These are phyloP conservation scores for Beroe forskalii DNA, from an alignment of 37 sponge, comb jelly and placozoan species.

Conservation along the genomic window DNA sequence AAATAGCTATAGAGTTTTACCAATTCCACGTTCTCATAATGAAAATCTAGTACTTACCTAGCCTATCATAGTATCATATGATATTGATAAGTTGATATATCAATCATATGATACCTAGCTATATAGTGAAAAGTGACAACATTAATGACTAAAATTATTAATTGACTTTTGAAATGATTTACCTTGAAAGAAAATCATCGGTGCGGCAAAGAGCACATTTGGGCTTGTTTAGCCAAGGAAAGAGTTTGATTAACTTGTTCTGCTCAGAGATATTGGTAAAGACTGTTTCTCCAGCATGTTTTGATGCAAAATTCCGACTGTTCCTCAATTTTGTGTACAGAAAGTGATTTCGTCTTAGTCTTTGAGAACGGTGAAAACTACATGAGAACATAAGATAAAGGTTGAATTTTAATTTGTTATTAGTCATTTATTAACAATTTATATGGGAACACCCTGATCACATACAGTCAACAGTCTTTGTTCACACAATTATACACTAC, in stretches of 20 bases:
- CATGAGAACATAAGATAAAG: background rate
- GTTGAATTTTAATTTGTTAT: background rate
- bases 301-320: background rate
- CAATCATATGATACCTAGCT: background rate
- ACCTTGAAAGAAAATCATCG: background rate
- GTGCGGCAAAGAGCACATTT: constrained; percentile 11
- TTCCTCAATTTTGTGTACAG: background rate
- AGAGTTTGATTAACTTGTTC: background rate
- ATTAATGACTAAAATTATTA: too few relatives aligned
- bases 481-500: too few relatives aligned
- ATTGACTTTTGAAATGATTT: background rate
- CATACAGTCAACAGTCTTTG: too few relatives aligned
- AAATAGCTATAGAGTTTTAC: too few relatives aligned
- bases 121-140: too few relatives aligned
- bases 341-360: background rate
- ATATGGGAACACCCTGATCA: too few relatives aligned
- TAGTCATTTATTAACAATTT: too few relatives aligned
- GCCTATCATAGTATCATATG: too few relatives aligned
- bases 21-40: too few relatives aligned
- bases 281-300: constrained; percentile 23
- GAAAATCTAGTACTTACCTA: too few relatives aligned
- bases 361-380: background rate
- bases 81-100: background rate
- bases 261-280: constrained; percentile 3
- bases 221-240: constrained; percentile 19